phyloP scores from a whole-genome alignment of 2,113 vertebrate species.

The Polypterus bichir region DNA sequence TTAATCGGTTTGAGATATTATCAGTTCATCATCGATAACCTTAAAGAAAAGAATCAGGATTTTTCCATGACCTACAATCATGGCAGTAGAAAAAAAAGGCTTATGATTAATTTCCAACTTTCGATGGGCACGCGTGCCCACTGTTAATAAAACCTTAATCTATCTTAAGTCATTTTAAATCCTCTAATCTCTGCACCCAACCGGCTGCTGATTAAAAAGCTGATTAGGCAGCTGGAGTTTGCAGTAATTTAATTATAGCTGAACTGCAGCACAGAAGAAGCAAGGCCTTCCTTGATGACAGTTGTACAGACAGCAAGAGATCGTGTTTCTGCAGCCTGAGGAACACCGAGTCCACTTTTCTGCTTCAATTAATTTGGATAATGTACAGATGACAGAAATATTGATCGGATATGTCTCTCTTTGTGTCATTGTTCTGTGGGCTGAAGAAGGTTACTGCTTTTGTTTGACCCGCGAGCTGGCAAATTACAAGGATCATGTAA shows the following conservation, averaged over 20 bases:
- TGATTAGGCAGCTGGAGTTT: slow-evolving; percentile 56
- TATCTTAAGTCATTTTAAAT: slow-evolving; percentile 53
- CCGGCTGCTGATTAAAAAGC: slow-evolving; percentile 56
- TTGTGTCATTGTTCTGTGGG: slow-evolving; percentile 24
- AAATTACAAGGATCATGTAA: neutral
- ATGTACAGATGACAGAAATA: slow-evolving; percentile 25
- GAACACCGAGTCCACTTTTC: slow-evolving; percentile 41
- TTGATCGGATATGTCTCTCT: slow-evolving; percentile 21
- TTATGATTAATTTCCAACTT: neutral
- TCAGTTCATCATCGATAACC: too few species aligned
- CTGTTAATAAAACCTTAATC: slow-evolving; percentile 52
- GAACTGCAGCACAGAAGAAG: slow-evolving; percentile 20
- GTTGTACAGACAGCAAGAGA: slow-evolving; percentile 29
- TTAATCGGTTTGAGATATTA: too few species aligned
- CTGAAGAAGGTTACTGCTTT: slow-evolving; percentile 26
- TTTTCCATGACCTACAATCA: too few species aligned
- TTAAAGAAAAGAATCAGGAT: too few species aligned
- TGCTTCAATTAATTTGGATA: slow-evolving; percentile 17
- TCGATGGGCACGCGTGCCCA: slow-evolving; percentile 27
- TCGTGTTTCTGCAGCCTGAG: slow-evolving; percentile 44
- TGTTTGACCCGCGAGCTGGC: neutral
- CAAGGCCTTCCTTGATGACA: slow-evolving; percentile 38
- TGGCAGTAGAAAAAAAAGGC: neutral
- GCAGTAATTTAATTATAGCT: slow-evolving; percentile 47
- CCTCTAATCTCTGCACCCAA: slow-evolving; percentile 53